Percentiles rank a stretch among this genome's conserved stretches.
These are phyloP conservation scores for Bradypus variegatus DNA, from an alignment of 2,797 vertebrate genomes.

Conservation along the genomic window DNA sequence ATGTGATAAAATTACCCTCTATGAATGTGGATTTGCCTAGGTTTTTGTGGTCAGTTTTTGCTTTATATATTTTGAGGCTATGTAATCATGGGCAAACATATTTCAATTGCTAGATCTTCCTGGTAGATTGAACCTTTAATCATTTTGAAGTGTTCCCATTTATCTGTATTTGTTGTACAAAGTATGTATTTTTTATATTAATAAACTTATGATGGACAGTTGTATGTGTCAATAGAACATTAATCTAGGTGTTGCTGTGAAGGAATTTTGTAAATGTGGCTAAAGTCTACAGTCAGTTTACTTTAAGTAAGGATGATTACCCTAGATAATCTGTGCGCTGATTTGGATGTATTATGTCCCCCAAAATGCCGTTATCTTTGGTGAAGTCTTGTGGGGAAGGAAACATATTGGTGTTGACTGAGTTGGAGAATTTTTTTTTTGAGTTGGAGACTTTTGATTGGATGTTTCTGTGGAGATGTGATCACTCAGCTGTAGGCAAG, in stretches of 20 bases:
- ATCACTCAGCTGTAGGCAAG: too few relatives aligned
- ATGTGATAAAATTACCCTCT: not conserved
- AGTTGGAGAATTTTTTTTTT: too few relatives aligned
- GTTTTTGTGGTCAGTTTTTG: not conserved
- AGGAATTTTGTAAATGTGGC: not conserved
- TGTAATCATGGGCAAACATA: not conserved
- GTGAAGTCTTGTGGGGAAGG: too few relatives aligned
- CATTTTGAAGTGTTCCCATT: not conserved
- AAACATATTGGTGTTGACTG: too few relatives aligned
- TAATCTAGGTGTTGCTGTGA: not conserved
- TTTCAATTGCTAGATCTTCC: not conserved
- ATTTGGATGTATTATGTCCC: too few relatives aligned
- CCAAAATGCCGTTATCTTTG: too few relatives aligned
- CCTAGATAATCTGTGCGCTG: not conserved
- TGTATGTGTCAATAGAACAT: not conserved
- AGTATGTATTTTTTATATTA: not conserved
- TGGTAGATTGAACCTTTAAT: not conserved
- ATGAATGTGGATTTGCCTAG: not conserved
- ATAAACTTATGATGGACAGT: not conserved
- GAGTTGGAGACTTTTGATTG: too few relatives aligned
- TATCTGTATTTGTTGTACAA: not conserved
- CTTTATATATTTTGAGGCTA: not conserved
- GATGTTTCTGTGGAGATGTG: too few relatives aligned
- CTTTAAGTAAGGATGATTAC: not conserved
- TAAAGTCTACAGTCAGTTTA: not conserved